Evolutionary conservation across 2,888 invertebrate genomes (phyloP), one percentile per base, ranked within the genome.

Genomic region (Orthosia incerta): DNA sequence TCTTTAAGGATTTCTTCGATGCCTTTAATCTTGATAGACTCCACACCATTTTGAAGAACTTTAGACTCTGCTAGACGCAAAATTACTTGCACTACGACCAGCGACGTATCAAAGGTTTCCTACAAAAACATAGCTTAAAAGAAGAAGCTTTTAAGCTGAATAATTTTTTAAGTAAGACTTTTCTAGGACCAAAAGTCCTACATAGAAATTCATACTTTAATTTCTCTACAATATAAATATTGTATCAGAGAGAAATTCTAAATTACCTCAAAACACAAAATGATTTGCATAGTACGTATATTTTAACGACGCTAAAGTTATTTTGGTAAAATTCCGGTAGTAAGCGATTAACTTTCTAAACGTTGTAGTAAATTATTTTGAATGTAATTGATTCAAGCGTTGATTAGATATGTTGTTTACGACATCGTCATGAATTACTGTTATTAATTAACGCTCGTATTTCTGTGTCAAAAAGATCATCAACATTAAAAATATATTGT

Each of bases 331-430:
- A 68, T 46, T 71, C 68, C 73, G 51, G 59, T 53, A 63, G 55
- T 57, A 18, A 23, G 18, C 48, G 56, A 71, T 79, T 72, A 48
- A 74, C 65, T 85, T 85, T 84, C 85, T 81, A 85, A 84, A 57
- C 9, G 48, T 59, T 68, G 53, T 72, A 55, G 53, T 74, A 76
- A 77, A 74, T 78, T 76, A 65, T 80, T 66, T 71, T 62, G 31
- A 71, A 23, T 67, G 67, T 74, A 74, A 82, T 85, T 72, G 23
- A 72, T 67, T 61, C 26, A 53, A 66, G 31, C 16, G n/a, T 59
- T 48, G 23, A 65, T 83, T n/a, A 23, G 18, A 16, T 59, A 56
- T 15, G 13, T 68, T 26, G 16, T 60, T 63, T 67, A 15, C 16
- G 20, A 65, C 48, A 26, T 50, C 31, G 26, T 26, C 51, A 64